These are phyloP conservation scores for Leucopternis melanops DNA, from an alignment of 2,113 vertebrate species.

Conservation along the genomic window DNA sequence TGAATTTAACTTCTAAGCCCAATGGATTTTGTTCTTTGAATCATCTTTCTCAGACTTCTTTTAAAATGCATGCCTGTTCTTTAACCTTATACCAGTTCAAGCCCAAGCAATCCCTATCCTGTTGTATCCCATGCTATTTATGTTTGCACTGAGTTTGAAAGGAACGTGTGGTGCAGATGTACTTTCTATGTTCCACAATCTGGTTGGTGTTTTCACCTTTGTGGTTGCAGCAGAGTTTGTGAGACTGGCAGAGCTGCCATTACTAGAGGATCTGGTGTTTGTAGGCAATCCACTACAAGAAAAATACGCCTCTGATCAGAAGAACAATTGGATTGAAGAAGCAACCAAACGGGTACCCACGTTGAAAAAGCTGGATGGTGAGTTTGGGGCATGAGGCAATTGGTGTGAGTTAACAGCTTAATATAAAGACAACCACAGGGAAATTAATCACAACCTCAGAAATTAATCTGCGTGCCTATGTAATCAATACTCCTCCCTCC, in stretches of 20 bases:
- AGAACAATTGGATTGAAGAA: conserved; percentile 87
- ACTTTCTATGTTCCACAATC: neutral
- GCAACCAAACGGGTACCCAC: conserved; percentile 85
- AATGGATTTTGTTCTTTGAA: neutral
- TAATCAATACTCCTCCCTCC: neutral
- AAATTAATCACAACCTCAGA: neutral
- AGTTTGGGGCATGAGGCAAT: neutral
- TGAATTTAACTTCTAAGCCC: neutral
- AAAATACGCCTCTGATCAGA: conserved; percentile 79
- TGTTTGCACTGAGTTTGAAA: neutral
- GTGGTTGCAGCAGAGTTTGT: conserved; percentile 82
- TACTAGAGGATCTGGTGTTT: conserved; percentile 90
- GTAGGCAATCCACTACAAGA: conserved; percentile 95
- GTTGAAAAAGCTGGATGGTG: conserved; percentile 93
- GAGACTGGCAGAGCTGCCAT: conserved; percentile 85
- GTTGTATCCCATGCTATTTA: neutral
- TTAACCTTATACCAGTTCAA: neutral
- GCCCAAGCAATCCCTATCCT: neutral
- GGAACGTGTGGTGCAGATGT: neutral
- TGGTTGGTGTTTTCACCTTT: conserved; percentile 40
- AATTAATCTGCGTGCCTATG: neutral
- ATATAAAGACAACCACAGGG: neutral
- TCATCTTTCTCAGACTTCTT: neutral
- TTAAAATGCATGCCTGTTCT: neutral
- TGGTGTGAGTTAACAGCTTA: neutral